phyloP scores from a whole-genome alignment of 2,113 vertebrate species.

The Chinchilla lanigera region DNA sequence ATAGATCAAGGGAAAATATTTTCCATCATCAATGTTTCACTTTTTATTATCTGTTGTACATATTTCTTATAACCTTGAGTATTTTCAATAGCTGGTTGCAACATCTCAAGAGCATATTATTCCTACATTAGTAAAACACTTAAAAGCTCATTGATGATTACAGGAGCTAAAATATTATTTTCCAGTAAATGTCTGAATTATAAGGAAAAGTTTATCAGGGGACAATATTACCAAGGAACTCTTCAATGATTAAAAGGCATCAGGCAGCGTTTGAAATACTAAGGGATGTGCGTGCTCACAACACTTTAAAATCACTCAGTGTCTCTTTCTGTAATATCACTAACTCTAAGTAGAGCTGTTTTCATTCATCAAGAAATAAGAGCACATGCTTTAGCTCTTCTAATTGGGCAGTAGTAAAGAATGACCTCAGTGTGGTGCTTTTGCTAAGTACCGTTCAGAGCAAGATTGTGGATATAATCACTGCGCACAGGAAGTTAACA shows the following conservation, averaged over 20 bases:
- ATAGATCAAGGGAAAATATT: background rate
- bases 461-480: background rate
- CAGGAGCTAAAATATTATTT: background rate
- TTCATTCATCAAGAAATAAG: background rate
- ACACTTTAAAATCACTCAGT: background rate
- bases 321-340: background rate
- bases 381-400: background rate
- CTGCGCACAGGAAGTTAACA: background rate
- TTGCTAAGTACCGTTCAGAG: background rate
- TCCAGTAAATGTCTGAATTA: slow-evolving; percentile 19
- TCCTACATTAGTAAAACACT: background rate
- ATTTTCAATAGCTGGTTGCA: slow-evolving; percentile 43
- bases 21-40: background rate
- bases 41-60: background rate
- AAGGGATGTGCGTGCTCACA: background rate
- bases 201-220: background rate
- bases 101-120: slow-evolving; percentile 18
- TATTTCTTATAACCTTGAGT: background rate
- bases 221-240: background rate
- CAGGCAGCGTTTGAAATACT: background rate
- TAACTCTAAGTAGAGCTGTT: background rate
- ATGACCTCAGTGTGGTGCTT: background rate
- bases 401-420: background rate
- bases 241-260: background rate
- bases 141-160: slow-evolving; percentile 2